Base-by-base conservation (phyloP, 2,797 vertebrate species). In the Enteromius treurensis region DNA sequence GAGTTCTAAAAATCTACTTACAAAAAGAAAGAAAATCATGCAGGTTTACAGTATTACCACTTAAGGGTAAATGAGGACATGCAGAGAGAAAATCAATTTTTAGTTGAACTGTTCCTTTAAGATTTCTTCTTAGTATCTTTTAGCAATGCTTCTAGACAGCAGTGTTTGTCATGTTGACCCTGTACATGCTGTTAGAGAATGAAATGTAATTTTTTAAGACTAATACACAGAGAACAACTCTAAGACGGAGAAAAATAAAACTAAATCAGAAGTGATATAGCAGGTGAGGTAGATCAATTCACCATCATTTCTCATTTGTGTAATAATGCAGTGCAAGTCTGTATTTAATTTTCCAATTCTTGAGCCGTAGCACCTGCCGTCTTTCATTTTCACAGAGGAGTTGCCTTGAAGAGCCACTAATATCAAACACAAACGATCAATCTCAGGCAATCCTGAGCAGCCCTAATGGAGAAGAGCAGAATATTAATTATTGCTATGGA, bases 351-450 rank as follows among this genome's bases (percentile, higher is more conserved):
- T 91, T 91, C 90, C 90, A 92, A 88, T 93, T 93, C 91, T 84
- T 90, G 55, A 77, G 90, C 89, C 89, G 89, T 92, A 85, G 87
- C 88, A 86, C 91, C 93, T 89, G 92, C 88, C 92, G 90, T 86
- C 89, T 92, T 89, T 92, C 90, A 93, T 94, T 93, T 93, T 90
- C 81, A 58, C 89, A 32, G 85, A 90, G 89, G 88, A 90, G 90
- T 89, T 84, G 89, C 90, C 89, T 93, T 91, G 90, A 92, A 93
- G 92, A 91, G 77, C 90, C 87, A 65, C 82, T 94, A 93, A 94
- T 94, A 93, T 94, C 92, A 93, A 93, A 91, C 90, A 92, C 93
- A 94, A 94, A 94, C 94, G 94, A 94, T 94, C 93, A 94, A 94
- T 95, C 89, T 91, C 14, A 76, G 89, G 91, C 92, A 90, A 92